Base-by-base conservation (phyloP, 2,888 invertebrate species). In the Parasteatoda lunata region DNA sequence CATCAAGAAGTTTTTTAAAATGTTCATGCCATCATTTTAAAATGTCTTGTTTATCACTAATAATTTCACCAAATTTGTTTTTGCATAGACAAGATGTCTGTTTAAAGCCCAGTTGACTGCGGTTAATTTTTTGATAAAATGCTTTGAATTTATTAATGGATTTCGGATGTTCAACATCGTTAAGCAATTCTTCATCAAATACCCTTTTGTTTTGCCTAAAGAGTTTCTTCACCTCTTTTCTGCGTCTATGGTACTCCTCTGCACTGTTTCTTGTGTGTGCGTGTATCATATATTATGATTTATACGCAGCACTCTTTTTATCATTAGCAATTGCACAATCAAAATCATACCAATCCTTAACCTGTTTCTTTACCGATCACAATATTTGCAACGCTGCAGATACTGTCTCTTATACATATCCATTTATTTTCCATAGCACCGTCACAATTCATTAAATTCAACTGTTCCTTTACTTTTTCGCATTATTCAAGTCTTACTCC, bases 301-400 rank as follows among this genome's bases (percentile, higher is more conserved):
- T 66, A 66, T 66, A 66, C 3, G 15, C 4, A 66, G 13, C 13
- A n/a, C 30, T 66, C 0, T 66, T 66, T n/a, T 66, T 66, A 15
- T n/a, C n/a, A n/a, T n/a, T n/a, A 66, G 66, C 66, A 15, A 66
- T 15, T 4, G 15, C 15, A 66, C 15, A n/a, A n/a, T n/a, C 3
- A 66, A 8, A 8, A 66, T 66, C 66, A 66, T 15, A 66, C 66
- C 66, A 66, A 6, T 66, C 66, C 30, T 66, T 66, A 66, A 66
- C 66, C 30, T 15, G 66, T 30, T 15, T 15, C 4, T n/a, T 30
- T 15, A 66, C 15, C 15, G 8, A n/a, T 66, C 15, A 66, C 66
- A 6, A 30, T 8, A n/a, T 15, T n/a, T 4, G 66, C 30, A 7
- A 30, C 15, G 30, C 8, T 66, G 0, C 66, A n/a, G 30, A 66